Evolutionary conservation across 1,140 invertebrate species (phyloP), one percentile per base, ranked within the genome.

Genomic region (Goniozus legneri): DNA sequence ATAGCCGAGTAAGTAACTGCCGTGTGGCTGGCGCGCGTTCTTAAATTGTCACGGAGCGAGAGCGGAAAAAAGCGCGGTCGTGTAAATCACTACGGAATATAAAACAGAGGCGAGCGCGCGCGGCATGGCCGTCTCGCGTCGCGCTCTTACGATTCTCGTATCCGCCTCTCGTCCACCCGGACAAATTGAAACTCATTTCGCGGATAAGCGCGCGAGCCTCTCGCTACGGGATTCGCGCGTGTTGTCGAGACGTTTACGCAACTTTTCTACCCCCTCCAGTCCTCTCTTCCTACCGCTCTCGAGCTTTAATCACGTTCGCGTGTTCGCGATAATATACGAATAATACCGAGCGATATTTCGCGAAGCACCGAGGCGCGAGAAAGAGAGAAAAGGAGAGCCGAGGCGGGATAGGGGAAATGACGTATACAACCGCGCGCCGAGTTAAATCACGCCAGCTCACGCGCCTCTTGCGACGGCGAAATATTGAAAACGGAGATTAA

Each of bases 401-500:
- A n/a, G n/a, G n/a, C n/a, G n/a, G n/a, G n/a, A n/a, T n/a, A n/a
- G n/a, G n/a, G n/a, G n/a, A n/a, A n/a, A n/a, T n/a, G n/a, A n/a
- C n/a, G n/a, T n/a, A n/a, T n/a, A n/a, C n/a, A n/a, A n/a, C n/a
- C n/a, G n/a, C n/a, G n/a, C n/a, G n/a, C n/a, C n/a, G 31, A 19
- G 44, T 47, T 51, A 41, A 45, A 34, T 49, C 50, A 43, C 40
- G 40, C 19, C 18, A 35, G 31, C 16, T 46, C 27, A 30, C 43
- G 44, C 53, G 39, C 49, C n/a, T n/a, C n/a, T n/a, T n/a, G n/a
- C n/a, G 46, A 53, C 55, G 50, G 49, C 60, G 56, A 65, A 67
- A 67, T 62, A 68, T 67, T 62, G 65, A 63, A 64, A 67, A 67
- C 58, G 62, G 60, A 60, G 65, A 68, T 67, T 68, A 64, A 69